Evolutionary conservation across 2,888 invertebrate species (phyloP).

Genomic region (Glyphotaelius pellucidus): DNA sequence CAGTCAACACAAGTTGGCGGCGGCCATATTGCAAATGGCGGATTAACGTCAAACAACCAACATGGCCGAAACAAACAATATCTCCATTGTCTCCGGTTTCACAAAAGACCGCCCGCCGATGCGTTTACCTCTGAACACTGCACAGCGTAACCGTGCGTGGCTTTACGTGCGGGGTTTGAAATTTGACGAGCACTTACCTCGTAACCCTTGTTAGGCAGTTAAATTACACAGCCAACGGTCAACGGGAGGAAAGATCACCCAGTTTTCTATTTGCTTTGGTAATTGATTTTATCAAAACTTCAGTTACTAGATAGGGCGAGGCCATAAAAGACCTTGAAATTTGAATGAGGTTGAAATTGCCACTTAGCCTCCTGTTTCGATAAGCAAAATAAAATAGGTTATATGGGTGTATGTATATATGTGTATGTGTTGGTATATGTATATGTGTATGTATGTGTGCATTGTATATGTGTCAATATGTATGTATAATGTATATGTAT

Average conservation of each 20-base stretch:
- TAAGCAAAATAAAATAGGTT: too few relatives aligned
- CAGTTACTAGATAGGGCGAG: too few relatives aligned
- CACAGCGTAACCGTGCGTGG: background rate
- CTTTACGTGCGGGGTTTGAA: background rate
- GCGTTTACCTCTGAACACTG: background rate
- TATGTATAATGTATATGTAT: too few relatives aligned
- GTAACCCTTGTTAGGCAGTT: background rate
- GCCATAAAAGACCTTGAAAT: too few relatives aligned
- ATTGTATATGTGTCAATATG: too few relatives aligned
- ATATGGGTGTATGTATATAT: too few relatives aligned
- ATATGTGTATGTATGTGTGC: too few relatives aligned
- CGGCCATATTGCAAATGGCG: conserved; percentile 48
- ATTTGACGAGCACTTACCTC: background rate
- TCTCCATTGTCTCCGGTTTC: conserved; percentile 37
- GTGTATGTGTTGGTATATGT: too few relatives aligned
- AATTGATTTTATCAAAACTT: background rate
- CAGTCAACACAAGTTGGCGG: conserved; percentile 39
- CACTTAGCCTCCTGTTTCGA: too few relatives aligned
- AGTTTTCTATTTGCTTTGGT: background rate
- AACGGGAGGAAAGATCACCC: background rate
- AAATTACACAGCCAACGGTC: too few relatives aligned
- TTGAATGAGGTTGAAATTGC: too few relatives aligned
- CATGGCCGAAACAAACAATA: conserved; percentile 46
- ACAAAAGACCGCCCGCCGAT: conserved; percentile 23
- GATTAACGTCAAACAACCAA: conserved; percentile 41